Base-by-base conservation (phyloP, 2,113 vertebrate genomes). In the Strigops habroptila region DNA sequence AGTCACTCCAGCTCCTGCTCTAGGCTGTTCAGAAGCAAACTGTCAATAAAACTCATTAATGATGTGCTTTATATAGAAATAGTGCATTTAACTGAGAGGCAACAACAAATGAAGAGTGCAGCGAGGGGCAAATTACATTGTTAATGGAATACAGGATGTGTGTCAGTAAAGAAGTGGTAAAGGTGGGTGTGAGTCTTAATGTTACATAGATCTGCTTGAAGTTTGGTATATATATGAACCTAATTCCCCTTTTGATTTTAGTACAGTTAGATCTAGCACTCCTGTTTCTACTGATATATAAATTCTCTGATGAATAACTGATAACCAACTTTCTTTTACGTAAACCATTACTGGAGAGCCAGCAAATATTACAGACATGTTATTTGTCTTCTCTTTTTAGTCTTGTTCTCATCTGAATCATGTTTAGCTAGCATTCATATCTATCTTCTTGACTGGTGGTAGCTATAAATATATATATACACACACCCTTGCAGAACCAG, bases 1-100 rank as follows among this genome's bases (percentile, higher is more conserved):
- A 96, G 76, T 95, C 93, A 95, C 79, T 88, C 76, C 81, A 83
- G n/a, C 82, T 96, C 82, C 91, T 37, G 86, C 90, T 96, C 73
- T 44, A 90, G 88, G 90, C 71, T 83, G 64, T 70, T 94, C 88
- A 33, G 73, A 22, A 90, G 82, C 82, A 96, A 96, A 86, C 64
- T 86, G 82, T 92, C 93, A 94, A 91, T 90, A 95, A 95, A 91
- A 80, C 35, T 75, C 89, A 91, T 63, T 89, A 91, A 91, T 60
- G 9, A 85, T 51, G 53, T 44, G 55, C 60, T 92, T 89, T 87
- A 90, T 92, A 87, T 19, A 96, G 85, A 86, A 95, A 71, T 30
- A 60, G 69, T 60, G 74, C 69, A 62, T 70, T 91, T 91, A 82
- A 69, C 60, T 33, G 70, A 86, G 53, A 83, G 67, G 59, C 62